Base-by-base conservation (phyloP, 2,113 vertebrate genomes). In the Lycaon pictus region DNA sequence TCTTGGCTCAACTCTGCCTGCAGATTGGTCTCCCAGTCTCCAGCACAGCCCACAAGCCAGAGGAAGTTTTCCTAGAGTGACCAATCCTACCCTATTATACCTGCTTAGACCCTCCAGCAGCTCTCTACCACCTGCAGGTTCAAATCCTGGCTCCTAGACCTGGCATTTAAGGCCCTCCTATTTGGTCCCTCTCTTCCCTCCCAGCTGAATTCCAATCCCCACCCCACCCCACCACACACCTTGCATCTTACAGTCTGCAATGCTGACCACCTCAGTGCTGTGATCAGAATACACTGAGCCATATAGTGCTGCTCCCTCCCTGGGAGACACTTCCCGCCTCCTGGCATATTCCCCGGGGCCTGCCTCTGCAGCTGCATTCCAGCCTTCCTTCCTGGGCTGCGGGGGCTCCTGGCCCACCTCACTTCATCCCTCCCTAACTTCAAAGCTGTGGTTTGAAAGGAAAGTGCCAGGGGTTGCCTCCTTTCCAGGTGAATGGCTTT, bases 31-130 rank as follows among this genome's bases (percentile, higher is more conserved):
- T 94, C 74, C 67, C 56, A 82, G 97, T 9, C 51, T 85, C 90
- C 51, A 58, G n/a, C 11, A 65, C 67, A 55, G 77, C 20, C 76
- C 43, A 63, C 12, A 37, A 82, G 32, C 67, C 82, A 84, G 23
- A 87, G 76, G n/a, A 82, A 29, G 3, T 11, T 72, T 93, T 95
- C 92, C 51, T 19, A 55, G 27, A 96, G 86, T 72, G 48, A 62
- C n/a, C 93, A 65, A 43, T 22, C n/a, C 19, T n/a, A 53, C 12
- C 51, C 19, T 84, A 3, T 3, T 32, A 13, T 16, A 35, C 67
- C 62, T 76, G 20, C n/a, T 58, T 86, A 86, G 48, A 55, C 23
- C 13, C n/a, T 81, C 71, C 77, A 83, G 51, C 51, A 91, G 56
- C 32, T 80, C 37, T 90, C 72, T 10, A 67, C 23, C 23, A 63